Conservation (phyloP, 1,140 invertebrate genomes). For the Drosophila varians region DNA sequence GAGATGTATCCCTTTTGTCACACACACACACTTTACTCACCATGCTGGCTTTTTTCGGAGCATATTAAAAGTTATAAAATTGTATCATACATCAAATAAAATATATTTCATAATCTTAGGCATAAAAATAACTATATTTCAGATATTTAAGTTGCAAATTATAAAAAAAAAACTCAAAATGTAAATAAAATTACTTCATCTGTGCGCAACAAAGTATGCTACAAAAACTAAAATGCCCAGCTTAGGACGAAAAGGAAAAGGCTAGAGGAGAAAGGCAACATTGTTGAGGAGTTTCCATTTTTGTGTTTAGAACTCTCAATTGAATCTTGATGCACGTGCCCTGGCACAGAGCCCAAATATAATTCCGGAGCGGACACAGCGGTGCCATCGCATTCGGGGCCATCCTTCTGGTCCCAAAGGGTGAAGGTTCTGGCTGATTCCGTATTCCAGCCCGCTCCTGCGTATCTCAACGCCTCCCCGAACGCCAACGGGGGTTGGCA, state of each 20-base stretch:
- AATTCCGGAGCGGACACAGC: constrained; percentile 39
- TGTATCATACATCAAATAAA: background rate
- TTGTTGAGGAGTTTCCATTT: constrained; percentile 48
- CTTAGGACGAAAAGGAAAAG: background rate
- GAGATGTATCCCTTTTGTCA: constrained; percentile 31
- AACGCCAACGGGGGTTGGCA: background rate
- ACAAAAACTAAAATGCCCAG: constrained; percentile 24
- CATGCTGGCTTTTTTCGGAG: background rate
- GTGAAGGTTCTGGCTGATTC: constrained; percentile 18
- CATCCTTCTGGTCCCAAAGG: constrained; percentile 58
- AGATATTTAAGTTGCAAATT: background rate
- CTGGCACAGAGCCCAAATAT: constrained; percentile 55
- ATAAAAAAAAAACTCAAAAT: background rate
- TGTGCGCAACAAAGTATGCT: constrained; percentile 31
- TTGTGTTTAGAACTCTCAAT: constrained; percentile 60
- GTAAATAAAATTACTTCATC: background rate
- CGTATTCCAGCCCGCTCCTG: constrained; percentile 8
- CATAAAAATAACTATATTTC: background rate
- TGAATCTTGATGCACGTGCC: constrained; percentile 77
- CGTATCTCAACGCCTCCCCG: constrained; percentile 13
- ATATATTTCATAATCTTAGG: background rate
- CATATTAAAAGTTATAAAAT: background rate
- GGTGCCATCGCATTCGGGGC: constrained; percentile 40
- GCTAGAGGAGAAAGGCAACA: constrained; percentile 4
- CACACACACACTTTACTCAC: constrained; percentile 11